Percentiles rank a stretch among this genome's conserved stretches.
phyloP scores from a whole-genome alignment of 1,140 invertebrate species.

The Lucilia cuprina region DNA sequence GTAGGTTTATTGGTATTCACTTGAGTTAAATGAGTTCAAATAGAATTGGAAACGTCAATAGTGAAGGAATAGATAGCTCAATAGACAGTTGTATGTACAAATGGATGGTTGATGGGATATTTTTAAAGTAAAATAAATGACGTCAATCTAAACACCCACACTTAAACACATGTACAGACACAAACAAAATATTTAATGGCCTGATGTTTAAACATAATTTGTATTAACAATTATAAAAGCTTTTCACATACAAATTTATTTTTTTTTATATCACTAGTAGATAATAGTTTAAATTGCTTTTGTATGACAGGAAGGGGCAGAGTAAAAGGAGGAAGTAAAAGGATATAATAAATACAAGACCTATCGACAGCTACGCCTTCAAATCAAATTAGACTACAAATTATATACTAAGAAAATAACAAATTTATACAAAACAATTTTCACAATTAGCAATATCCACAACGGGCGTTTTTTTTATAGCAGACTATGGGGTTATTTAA shows the following conservation, averaged over 20 bases:
- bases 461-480: no score
- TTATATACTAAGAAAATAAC: no score
- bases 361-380: not conserved
- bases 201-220: constrained; percentile 3
- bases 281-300: not conserved
- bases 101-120: not conserved
- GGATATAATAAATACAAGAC: not conserved
- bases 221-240: not conserved
- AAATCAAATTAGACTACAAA: not conserved
- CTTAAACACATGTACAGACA: not conserved
- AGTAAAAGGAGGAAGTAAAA: not conserved
- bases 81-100: not conserved
- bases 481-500: no score
- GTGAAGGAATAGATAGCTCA: not conserved
- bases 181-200: not conserved
- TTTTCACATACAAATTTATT: not conserved
- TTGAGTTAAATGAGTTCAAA: not conserved
- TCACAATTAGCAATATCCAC: no score
- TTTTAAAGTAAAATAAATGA: not conserved
- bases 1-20: not conserved
- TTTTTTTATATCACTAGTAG: not conserved
- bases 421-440: no score
- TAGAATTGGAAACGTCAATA: not conserved
- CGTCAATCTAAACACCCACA: not conserved
- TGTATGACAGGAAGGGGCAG: not conserved